phyloP scores from a whole-genome alignment of 2,888 invertebrate species.

The Polydrusus cervinus region DNA sequence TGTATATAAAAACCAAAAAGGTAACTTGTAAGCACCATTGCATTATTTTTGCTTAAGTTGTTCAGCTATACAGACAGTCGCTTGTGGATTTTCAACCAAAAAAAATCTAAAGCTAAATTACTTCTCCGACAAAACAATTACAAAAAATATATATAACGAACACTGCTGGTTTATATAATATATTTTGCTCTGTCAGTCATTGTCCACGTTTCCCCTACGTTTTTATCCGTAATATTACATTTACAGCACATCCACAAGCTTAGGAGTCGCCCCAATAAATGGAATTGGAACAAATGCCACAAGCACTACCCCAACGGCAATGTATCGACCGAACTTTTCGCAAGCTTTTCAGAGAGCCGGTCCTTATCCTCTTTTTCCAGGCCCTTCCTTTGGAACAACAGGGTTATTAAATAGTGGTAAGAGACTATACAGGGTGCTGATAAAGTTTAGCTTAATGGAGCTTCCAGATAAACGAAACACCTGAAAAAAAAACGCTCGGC shows the following conservation, averaged over 20 bases:
- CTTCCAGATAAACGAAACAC: no score
- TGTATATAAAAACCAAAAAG: no score
- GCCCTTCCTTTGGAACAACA: constrained; percentile 66
- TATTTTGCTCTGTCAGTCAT: background rate
- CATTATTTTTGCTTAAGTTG: no score
- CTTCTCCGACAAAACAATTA: background rate
- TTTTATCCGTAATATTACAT: background rate
- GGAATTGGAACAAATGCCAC: constrained; percentile 71
- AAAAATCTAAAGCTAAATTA: no score
- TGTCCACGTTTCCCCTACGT: background rate
- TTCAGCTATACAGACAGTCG: no score
- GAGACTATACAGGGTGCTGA: background rate
- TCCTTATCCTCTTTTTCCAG: constrained; percentile 72
- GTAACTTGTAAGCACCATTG: no score
- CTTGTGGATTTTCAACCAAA: no score
- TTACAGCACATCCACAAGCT: constrained; percentile 64
- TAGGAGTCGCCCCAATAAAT: constrained; percentile 66
- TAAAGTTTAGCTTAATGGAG: no score
- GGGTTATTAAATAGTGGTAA: constrained; percentile 43
- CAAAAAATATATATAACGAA: background rate
- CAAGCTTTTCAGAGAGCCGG: constrained; percentile 81
- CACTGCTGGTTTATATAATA: background rate
- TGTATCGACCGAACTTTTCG: constrained; percentile 83
- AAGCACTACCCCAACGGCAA: constrained; percentile 75
- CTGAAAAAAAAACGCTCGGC: background rate